Evolutionary conservation across 2,113 vertebrate species (phyloP), one percentile per base, ranked within the genome.

Genomic region (Salminus brasiliensis): DNA sequence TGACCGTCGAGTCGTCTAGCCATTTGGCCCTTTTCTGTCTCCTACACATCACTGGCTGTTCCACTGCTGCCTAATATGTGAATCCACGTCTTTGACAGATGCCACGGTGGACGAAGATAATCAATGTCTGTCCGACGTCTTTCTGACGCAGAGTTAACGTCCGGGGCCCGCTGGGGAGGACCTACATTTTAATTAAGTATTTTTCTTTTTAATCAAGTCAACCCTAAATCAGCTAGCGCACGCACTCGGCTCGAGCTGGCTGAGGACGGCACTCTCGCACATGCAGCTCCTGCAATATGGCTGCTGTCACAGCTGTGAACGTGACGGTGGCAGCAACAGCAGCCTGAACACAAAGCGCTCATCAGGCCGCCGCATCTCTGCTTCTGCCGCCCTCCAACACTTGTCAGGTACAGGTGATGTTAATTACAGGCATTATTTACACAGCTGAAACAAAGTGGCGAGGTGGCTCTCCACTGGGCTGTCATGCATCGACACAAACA

Each of bases 361-460:
- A 78, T 83, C 81, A 78, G 78, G 83, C 76, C 70, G 39, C 23
- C 41, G 65, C 68, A 74, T 78, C 75, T 74, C 71, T 62, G 30
- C 70, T 7, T 4, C 32, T 5, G 34, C 25, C 62, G 68, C 57
- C 27, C 74, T 69, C 73, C 57, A 70, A 69, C 41, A 73, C 77
- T 81, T 78, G 78, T 83, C 81, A 85, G 81, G 81, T 78, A 79
- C 81, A 87, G 83, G 85, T 83, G 83, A 83, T 82, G 65, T 81
- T 85, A 83, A 85, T 87, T 85, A 84, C 74, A 81, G 83, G 67
- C 70, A 81, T 87, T 84, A 84, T 84, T 87, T 87, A 81, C 78
- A 72, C 81, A 81, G 77, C 69, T 82, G 84, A 83, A 85, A 83
- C 80, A 82, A 84, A 82, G 79, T 79, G 72, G 76, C 36, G 63